Evolutionary conservation across 2,113 vertebrate species (phyloP).

Genomic region (Grantiella picta): DNA sequence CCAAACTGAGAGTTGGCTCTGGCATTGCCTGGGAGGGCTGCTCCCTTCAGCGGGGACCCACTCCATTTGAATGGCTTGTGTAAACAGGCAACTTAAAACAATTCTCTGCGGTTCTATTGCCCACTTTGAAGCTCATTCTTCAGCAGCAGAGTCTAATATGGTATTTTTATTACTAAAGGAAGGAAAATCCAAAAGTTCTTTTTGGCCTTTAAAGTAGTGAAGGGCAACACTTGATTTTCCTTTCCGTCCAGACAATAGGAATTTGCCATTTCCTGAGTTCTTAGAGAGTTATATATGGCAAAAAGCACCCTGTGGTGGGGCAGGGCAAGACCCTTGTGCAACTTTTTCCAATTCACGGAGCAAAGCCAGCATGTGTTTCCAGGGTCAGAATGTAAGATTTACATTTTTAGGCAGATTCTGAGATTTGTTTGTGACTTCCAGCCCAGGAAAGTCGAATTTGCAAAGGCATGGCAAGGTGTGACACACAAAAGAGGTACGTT

Average conservation of each 20-base stretch:
- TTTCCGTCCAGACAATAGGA: background rate
- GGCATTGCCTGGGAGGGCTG: background rate
- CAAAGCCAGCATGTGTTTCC: background rate
- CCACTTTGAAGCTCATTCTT: background rate
- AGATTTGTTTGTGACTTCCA: background rate
- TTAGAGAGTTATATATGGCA: background rate
- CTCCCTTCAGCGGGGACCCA: background rate
- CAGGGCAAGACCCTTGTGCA: background rate
- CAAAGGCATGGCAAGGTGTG: background rate
- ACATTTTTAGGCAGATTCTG: background rate
- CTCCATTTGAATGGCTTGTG: background rate
- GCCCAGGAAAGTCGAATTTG: background rate
- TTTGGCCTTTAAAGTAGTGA: background rate
- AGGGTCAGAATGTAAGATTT: background rate
- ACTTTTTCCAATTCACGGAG: background rate
- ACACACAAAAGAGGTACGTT: background rate
- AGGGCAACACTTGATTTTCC: background rate
- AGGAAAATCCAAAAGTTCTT: background rate
- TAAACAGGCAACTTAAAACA: background rate
- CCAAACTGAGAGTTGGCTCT: background rate
- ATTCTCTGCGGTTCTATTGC: background rate
- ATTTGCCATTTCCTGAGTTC: slow-evolving; percentile 19
- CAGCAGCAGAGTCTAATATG: background rate
- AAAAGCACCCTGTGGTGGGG: background rate
- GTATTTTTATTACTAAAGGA: background rate